These are phyloP conservation scores for Ericerus pela DNA, from an alignment of 1,140 invertebrate species.

Conservation along the genomic window DNA sequence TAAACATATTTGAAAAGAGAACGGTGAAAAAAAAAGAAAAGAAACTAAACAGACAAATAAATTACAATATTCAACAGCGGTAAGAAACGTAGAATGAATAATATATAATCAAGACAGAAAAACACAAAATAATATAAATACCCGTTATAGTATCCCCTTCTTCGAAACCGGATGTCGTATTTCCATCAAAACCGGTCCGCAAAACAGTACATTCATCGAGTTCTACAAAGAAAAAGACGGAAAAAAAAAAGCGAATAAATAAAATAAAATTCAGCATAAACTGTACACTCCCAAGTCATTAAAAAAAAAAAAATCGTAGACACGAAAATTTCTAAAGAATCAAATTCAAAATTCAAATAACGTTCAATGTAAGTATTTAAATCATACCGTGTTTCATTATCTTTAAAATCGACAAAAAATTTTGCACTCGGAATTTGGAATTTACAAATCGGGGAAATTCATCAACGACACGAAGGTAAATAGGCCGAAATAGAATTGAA, in stretches of 20 bases:
- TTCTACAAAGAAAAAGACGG: neutral
- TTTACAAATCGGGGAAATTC: neutral
- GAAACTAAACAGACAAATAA: too few species aligned
- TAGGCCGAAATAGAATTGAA: neutral
- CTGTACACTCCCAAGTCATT: neutral
- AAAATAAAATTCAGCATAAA: neutral
- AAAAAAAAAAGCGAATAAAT: neutral
- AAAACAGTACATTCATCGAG: neutral
- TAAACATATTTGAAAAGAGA: too few species aligned
- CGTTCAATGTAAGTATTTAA: neutral
- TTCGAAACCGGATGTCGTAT: too few species aligned
- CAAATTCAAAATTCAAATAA: neutral
- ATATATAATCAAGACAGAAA: too few species aligned
- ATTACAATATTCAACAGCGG: too few species aligned
- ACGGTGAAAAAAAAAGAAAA: too few species aligned
- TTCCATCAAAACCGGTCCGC: too few species aligned
- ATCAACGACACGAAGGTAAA: neutral
- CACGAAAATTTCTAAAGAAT: neutral
- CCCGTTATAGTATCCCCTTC: too few species aligned
- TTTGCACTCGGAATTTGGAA: constrained; percentile 4
- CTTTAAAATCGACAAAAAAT: neutral
- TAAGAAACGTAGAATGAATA: too few species aligned
- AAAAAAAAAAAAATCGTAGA: neutral
- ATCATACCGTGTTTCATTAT: constrained; percentile 3
- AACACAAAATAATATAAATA: too few species aligned